Percentiles rank a stretch among this genome's conserved stretches.
phyloP scores from a whole-genome alignment of 2,113 vertebrate genomes.

The Gymnobelideus leadbeateri region DNA sequence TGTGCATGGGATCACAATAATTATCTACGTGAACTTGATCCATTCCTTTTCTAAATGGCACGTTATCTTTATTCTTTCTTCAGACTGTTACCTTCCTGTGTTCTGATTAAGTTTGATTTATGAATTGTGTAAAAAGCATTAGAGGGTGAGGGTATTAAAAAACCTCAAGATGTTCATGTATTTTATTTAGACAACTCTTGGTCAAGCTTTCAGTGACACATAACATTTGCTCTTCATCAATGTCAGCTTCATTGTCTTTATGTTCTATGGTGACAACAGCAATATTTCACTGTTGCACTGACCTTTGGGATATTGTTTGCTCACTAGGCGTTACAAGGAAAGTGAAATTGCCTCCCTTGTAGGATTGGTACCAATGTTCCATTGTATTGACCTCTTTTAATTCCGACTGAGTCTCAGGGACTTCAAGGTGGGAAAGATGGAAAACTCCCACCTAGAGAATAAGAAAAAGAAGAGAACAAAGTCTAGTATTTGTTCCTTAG shows the following conservation, averaged over 20 bases:
- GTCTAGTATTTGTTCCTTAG: neutral
- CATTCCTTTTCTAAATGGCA: neutral
- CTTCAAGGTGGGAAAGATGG: slow-evolving; percentile 14
- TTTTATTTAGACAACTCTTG: slow-evolving; percentile 59
- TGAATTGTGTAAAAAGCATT: slow-evolving; percentile 27
- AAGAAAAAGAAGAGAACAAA: neutral
- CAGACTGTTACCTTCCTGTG: neutral
- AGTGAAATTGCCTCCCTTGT: slow-evolving; percentile 8
- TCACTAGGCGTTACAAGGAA: slow-evolving; percentile 30
- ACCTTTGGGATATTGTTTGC: slow-evolving; percentile 41
- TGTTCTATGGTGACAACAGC: slow-evolving; percentile 56
- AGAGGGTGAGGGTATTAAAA: neutral
- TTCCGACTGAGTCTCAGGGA: neutral
- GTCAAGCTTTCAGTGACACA: slow-evolving; percentile 45
- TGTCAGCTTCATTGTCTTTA: slow-evolving; percentile 42
- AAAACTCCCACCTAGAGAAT: neutral
- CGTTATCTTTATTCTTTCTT: slow-evolving; percentile 2
- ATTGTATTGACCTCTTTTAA: slow-evolving; percentile 40
- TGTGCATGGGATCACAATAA: neutral
- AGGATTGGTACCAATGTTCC: slow-evolving; percentile 5
- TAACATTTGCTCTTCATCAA: slow-evolving; percentile 63
- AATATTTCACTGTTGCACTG: slow-evolving; percentile 60
- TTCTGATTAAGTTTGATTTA: slow-evolving; percentile 55
- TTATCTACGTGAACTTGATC: neutral
- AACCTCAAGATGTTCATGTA: neutral